A percentile compares a stretch with the other conserved stretches of the same genome.
Evolutionary conservation across 2,797 vertebrate genomes (phyloP).

Genomic region (Chaunax sp.): DNA sequence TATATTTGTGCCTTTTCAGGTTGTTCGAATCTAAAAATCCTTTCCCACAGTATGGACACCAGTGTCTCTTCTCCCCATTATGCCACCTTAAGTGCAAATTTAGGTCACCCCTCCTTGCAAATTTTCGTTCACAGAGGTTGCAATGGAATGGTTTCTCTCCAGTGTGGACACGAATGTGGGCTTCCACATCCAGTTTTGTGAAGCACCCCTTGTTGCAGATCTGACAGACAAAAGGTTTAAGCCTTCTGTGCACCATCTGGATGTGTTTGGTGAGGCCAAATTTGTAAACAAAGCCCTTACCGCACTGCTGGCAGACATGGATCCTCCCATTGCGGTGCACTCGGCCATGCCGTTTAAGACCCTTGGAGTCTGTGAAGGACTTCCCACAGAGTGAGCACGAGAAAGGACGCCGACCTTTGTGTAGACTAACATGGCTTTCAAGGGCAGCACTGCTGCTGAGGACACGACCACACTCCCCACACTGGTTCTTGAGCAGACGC

Average conservation of each 20-base stretch:
- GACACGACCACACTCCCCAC: conserved; percentile 78
- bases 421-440: conserved; percentile 79
- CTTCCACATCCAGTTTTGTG: conserved; percentile 76
- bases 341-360: conserved; percentile 77
- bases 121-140: conserved; percentile 78
- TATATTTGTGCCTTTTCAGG: conserved; percentile 82
- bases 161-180: conserved; percentile 79
- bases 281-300: conserved; percentile 82
- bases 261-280: conserved; percentile 81
- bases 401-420: conserved; percentile 72
- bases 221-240: conserved; percentile 80
- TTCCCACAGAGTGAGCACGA: conserved; percentile 80
- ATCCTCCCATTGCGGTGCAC: conserved; percentile 79
- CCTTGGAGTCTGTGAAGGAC: conserved; percentile 73
- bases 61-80: conserved; percentile 81
- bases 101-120: conserved; percentile 78
- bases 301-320: conserved; percentile 77
- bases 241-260: conserved; percentile 77
- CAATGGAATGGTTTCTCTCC: conserved; percentile 84
- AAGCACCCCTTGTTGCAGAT: conserved; percentile 80
- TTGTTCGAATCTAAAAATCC: conserved; percentile 83
- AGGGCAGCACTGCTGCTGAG: conserved; percentile 76
- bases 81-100: conserved; percentile 83
- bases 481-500: conserved; percentile 76
- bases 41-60: conserved; percentile 82